phyloP scores from a whole-genome alignment of 1,140 invertebrate species.

The Forficula auricularia region DNA sequence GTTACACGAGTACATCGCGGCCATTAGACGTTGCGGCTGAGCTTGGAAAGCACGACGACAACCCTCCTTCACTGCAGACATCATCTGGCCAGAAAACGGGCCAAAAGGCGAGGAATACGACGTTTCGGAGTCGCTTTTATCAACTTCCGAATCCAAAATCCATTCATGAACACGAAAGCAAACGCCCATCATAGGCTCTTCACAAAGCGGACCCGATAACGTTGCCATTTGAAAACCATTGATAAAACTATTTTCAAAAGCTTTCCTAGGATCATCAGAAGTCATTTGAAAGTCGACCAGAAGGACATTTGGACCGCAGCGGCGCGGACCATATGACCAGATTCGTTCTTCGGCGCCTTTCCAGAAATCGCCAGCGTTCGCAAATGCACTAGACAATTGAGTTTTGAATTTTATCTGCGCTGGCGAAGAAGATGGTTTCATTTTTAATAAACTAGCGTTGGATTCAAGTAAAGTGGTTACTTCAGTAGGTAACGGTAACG shows the following conservation, averaged over 20 bases:
- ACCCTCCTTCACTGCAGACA: constrained; percentile 80
- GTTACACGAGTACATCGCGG: constrained; percentile 90
- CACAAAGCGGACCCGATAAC: constrained; percentile 75
- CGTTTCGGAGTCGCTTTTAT: too few relatives aligned
- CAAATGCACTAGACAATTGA: constrained; percentile 43
- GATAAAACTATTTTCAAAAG: constrained; percentile 64
- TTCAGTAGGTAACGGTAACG: constrained; percentile 39
- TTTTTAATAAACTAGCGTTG: constrained; percentile 18
- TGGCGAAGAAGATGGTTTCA: too few relatives aligned
- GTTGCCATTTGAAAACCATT: constrained; percentile 91
- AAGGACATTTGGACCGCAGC: constrained; percentile 59
- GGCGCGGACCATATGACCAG: constrained; percentile 79
- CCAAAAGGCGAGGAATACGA: constrained; percentile 18
- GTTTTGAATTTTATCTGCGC: constrained; percentile 30
- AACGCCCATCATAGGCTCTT: constrained; percentile 93
- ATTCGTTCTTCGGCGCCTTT: constrained; percentile 47
- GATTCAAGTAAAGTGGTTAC: constrained; percentile 53
- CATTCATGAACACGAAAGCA: constrained; percentile 76
- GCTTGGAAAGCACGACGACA: constrained; percentile 76
- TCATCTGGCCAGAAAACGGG: constrained; percentile 62
- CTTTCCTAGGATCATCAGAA: constrained; percentile 22
- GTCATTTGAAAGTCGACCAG: too few relatives aligned
- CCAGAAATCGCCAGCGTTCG: constrained; percentile 35
- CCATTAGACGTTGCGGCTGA: constrained; percentile 78
- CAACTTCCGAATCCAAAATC: constrained; percentile 28